These are phyloP conservation scores for Hyperopisus bebe DNA, from an alignment of 2,113 vertebrate genomes.

Conservation along the genomic window DNA sequence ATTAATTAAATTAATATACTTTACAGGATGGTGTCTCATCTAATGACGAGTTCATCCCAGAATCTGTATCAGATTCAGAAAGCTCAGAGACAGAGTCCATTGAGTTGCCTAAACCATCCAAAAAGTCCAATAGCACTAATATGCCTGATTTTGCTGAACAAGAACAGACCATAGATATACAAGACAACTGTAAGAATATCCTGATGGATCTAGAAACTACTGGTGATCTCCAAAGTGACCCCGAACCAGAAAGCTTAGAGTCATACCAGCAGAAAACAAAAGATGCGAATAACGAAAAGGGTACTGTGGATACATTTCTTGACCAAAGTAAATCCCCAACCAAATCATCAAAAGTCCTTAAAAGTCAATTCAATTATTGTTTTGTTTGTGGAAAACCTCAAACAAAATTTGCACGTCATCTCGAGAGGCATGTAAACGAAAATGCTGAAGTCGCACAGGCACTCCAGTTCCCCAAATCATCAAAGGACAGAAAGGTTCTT, in stretches of 20 bases:
- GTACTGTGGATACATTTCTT: neutral
- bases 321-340: neutral
- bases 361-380: constrained; percentile 24
- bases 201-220: constrained; percentile 9
- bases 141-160: too few species aligned
- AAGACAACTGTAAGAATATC: neutral
- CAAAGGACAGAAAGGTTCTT: too few species aligned
- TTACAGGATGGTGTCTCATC: neutral
- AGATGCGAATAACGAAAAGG: neutral
- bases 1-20: neutral
- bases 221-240: constrained; percentile 6
- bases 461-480: too few species aligned
- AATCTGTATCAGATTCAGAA: too few species aligned
- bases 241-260: constrained; percentile 18
- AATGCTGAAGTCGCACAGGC: too few species aligned
- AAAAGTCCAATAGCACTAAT: too few species aligned
- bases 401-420: too few species aligned
- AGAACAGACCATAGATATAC: too few species aligned
- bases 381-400: neutral
- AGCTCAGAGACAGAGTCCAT: too few species aligned
- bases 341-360: neutral
- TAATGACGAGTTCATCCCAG: too few species aligned
- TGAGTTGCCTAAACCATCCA: too few species aligned
- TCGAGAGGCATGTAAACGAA: too few species aligned
- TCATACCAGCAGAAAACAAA: constrained; percentile 3